Evolutionary conservation across 2,797 vertebrate genomes (phyloP).

Genomic region (Amphiprion clarkii): DNA sequence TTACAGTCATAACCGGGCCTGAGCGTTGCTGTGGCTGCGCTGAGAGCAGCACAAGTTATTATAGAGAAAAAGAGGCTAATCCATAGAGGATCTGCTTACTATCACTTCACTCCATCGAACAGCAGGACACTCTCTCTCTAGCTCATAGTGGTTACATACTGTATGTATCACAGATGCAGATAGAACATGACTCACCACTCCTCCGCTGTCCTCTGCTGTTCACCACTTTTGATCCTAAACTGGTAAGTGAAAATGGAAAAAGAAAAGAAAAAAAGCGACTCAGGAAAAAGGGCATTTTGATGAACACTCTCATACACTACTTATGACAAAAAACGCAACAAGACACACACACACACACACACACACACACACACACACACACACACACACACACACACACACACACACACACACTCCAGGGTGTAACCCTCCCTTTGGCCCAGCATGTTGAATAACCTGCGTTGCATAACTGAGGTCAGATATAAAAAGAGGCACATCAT

Average conservation of each 20-base stretch:
- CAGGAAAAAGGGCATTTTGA: constrained; percentile 25
- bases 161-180: constrained; percentile 61
- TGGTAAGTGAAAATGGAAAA: constrained; percentile 32
- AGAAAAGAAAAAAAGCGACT: constrained; percentile 3
- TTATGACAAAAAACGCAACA: too few relatives aligned
- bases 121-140: constrained; percentile 37
- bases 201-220: constrained; percentile 50
- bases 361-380: constrained; percentile 39
- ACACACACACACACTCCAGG: constrained; percentile 39
- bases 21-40: constrained; percentile 38
- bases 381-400: constrained; percentile 20
- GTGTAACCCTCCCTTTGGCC: constrained; percentile 56
- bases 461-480: constrained; percentile 78
- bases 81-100: constrained; percentile 58
- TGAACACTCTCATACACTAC: constrained; percentile 8
- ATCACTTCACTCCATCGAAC: constrained; percentile 54
- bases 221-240: constrained; percentile 45
- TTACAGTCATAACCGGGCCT: constrained; percentile 25
- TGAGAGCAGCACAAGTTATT: constrained; percentile 48
- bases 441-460: constrained; percentile 77
- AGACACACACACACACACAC: constrained; percentile 25
- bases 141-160: constrained; percentile 48
- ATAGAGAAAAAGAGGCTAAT: constrained; percentile 52
- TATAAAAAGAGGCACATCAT: constrained; percentile 74
- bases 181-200: constrained; percentile 68